Evolutionary conservation across 2,888 invertebrate genomes (phyloP).

Genomic region (Tortrix viridana): DNA sequence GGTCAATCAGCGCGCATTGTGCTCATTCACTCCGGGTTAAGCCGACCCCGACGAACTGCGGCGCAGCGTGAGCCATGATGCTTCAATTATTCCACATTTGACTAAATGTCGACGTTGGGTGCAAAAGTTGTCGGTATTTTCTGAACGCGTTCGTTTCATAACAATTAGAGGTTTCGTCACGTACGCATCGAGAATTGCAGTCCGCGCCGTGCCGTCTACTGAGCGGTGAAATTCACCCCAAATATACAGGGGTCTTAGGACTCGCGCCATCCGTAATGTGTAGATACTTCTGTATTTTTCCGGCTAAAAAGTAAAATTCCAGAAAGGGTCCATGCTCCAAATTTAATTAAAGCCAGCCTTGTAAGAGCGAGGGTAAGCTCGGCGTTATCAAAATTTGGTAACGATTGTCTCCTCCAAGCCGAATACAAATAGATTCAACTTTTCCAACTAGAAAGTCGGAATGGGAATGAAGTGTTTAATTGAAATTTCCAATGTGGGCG

Average conservation of each 20-base stretch:
- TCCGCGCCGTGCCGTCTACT: constrained; percentile 20
- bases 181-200: constrained; percentile 25
- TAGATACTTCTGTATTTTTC: constrained; percentile 16
- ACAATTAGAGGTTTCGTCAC: constrained; percentile 34
- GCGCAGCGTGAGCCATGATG: too few relatives aligned
- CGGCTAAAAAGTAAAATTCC: constrained; percentile 13
- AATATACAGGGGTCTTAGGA: constrained; percentile 12
- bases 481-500: constrained; percentile 16
- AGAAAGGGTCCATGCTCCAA: constrained; percentile 22
- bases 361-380: constrained; percentile 26
- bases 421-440: constrained; percentile 33
- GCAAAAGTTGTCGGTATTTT: constrained; percentile 29
- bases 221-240: constrained; percentile 8
- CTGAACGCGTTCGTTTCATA: constrained; percentile 24
- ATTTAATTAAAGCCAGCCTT: constrained; percentile 32
- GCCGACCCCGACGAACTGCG: constrained; percentile 2
- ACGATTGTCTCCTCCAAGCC: constrained; percentile 22
- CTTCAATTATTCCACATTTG: constrained; percentile 18
- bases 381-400: constrained; percentile 28
- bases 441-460: constrained; percentile 17
- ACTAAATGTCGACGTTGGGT: constrained; percentile 5
- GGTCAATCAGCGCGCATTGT: constrained; percentile 29
- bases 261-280: constrained; percentile 4
- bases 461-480: constrained; percentile 18
- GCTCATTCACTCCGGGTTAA: constrained; percentile 19